phyloP scores from a whole-genome alignment of 2,888 invertebrate species.

The Scaptomyza tumidula region DNA sequence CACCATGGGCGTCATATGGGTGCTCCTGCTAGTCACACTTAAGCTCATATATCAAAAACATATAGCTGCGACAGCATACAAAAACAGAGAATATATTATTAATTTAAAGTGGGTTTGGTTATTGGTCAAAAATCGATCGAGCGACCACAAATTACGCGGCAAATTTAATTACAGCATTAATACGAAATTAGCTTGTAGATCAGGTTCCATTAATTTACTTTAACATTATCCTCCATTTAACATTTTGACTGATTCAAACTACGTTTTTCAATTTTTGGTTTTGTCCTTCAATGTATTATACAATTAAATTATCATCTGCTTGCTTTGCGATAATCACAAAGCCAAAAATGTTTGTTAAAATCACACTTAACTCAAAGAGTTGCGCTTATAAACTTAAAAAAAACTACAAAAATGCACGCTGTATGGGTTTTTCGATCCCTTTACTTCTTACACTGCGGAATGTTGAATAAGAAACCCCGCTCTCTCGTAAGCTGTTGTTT shows the following conservation, averaged over 20 bases:
- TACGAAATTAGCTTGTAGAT: neutral
- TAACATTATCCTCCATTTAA: no score
- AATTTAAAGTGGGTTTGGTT: no score
- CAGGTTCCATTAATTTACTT: neutral
- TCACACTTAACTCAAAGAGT: constrained; percentile 6
- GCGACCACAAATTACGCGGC: neutral
- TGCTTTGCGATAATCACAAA: neutral
- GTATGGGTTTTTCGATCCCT: neutral
- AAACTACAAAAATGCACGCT: neutral
- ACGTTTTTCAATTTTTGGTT: no score
- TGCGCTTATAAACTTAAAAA: constrained; percentile 7
- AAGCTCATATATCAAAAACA: constrained; percentile 50
- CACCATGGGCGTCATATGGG: neutral
- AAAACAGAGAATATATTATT: neutral
- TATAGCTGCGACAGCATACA: constrained; percentile 13
- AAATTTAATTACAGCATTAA: neutral
- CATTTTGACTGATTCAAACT: no score
- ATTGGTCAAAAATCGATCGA: neutral
- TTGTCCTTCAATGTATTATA: no score
- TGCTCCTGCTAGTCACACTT: constrained; percentile 6
- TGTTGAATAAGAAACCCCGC: neutral
- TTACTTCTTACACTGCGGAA: neutral
- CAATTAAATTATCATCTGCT: no score
- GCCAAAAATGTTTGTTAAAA: constrained; percentile 7
- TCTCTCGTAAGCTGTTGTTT: neutral